Base-by-base conservation (phyloP, 1,140 invertebrate species). In the Heliothis subflexa region DNA sequence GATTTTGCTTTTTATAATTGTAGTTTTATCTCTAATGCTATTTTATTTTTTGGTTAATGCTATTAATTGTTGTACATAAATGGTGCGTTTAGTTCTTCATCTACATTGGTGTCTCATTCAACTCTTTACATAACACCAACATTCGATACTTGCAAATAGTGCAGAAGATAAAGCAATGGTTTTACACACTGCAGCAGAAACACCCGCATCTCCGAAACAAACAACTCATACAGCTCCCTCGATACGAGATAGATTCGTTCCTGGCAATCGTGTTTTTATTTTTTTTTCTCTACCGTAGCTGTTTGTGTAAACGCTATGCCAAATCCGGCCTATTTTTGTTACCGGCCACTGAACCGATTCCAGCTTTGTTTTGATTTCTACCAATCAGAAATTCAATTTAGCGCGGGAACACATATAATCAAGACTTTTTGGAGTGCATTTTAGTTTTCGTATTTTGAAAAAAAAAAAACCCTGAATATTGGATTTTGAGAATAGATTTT, bases 291-390 rank as follows among this genome's bases (percentile, higher is more conserved):
- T 12, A 50, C 25, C 16, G 61, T 49, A 28, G 55, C 55, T 80
- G 70, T 74, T 79, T 70, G 68, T 76, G 79, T 80, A 76, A 80
- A 70, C 72, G 64, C 25, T 52, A 61, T 73, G 79, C 68, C 74
- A 78, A 66, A 76, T 80, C 73, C 64, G 68, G 70, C 75, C 70
- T 78, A 81, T 81, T 81, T 78, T 78, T 78, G 61, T 78, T 74
- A 73, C 47, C 55, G 61, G 70, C 75, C 80, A 78, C n/a, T 78
- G 80, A 81, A 71, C 70, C 75, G 74, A 14, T 61, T 61, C 45
- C 47, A 62, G 70, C 55, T 81, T 79, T 78, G 78, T 68, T 76
- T 55, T 78, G 78, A 76, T 82, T 76, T 77, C 70, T 72, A 50
- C 66, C 57, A 71, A 71, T 61, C 62, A 71, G 66, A 78, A 78